Evolutionary conservation across 2,888 invertebrate species (phyloP).

Genomic region (Ichneumoninae sp.): DNA sequence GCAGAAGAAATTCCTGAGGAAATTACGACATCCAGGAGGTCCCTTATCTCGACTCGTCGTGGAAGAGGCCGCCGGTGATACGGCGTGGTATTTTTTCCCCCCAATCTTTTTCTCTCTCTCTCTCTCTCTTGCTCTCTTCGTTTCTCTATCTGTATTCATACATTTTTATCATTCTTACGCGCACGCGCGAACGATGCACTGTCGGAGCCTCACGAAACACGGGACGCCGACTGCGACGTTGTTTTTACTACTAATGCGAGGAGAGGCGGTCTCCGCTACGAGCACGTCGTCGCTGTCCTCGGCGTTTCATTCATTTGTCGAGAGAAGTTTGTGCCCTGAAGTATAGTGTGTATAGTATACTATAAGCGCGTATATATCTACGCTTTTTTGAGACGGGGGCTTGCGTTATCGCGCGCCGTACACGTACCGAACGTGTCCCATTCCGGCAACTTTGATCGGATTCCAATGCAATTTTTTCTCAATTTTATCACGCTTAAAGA

Average conservation of each 20-base stretch:
- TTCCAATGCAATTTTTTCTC: neutral
- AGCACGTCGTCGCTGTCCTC: slow-evolving; percentile 35
- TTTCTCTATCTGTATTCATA: slow-evolving; percentile 39
- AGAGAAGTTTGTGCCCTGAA: slow-evolving; percentile 54
- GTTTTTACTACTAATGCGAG: slow-evolving; percentile 56
- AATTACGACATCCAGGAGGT: slow-evolving; percentile 69
- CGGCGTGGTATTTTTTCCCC: slow-evolving; percentile 38
- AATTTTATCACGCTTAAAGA: neutral
- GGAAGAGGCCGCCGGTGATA: slow-evolving; percentile 62
- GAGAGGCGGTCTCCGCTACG: slow-evolving; percentile 14
- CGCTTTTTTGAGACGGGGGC: neutral
- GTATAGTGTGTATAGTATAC: slow-evolving; percentile 42
- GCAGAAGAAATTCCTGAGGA: slow-evolving; percentile 65
- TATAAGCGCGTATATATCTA: slow-evolving; percentile 23
- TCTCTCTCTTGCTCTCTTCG: slow-evolving; percentile 26
- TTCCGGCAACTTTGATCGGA: neutral
- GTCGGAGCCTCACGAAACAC: slow-evolving; percentile 28
- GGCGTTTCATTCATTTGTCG: slow-evolving; percentile 64
- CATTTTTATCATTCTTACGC: slow-evolving; percentile 34
- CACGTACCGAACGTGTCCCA: neutral
- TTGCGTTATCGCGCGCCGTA: neutral
- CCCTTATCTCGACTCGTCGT: slow-evolving; percentile 67
- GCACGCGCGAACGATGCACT: neutral
- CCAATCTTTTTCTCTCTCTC: slow-evolving; percentile 31
- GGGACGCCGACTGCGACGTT: slow-evolving; percentile 41